Percentiles rank a stretch among this genome's conserved stretches.
Conservation (phyloP, 2,888 invertebrate species). For the Sesia bembeciformis region DNA sequence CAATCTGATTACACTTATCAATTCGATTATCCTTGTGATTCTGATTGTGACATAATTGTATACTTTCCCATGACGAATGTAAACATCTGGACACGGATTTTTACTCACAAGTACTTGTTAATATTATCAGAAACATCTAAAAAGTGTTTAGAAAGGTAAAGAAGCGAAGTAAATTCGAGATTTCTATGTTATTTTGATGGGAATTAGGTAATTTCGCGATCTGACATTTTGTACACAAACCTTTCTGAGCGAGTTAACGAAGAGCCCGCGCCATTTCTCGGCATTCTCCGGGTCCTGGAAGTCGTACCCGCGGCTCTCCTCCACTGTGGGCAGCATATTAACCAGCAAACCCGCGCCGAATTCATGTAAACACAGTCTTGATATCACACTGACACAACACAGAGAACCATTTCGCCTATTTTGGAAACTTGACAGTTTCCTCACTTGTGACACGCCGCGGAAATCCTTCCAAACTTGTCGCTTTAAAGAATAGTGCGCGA, state of each 20-base stretch:
- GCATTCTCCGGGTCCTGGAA: constrained; percentile 92
- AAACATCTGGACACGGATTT: neutral
- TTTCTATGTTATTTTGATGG: neutral
- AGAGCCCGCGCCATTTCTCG: constrained; percentile 93
- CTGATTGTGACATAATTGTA: too few relatives aligned
- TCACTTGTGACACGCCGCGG: neutral
- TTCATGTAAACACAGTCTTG: constrained; percentile 59
- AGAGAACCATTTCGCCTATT: constrained; percentile 33
- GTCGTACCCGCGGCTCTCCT: constrained; percentile 80
- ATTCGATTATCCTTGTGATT: too few relatives aligned
- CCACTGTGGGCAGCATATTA: constrained; percentile 70
- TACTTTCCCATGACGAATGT: neutral
- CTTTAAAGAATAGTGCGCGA: neutral
- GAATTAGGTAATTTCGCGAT: too few relatives aligned
- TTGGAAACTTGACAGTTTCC: constrained; percentile 30
- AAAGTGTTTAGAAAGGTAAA: neutral
- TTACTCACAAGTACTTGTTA: neutral
- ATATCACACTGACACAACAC: constrained; percentile 47
- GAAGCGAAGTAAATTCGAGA: neutral
- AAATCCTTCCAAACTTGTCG: neutral
- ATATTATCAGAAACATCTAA: neutral
- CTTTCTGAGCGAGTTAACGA: constrained; percentile 90
- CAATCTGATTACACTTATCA: too few relatives aligned
- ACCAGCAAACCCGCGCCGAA: constrained; percentile 44
- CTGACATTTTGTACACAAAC: constrained; percentile 51